Base-by-base conservation (phyloP, 2,797 vertebrate species). In the Lutjanus argentimaculatus region DNA sequence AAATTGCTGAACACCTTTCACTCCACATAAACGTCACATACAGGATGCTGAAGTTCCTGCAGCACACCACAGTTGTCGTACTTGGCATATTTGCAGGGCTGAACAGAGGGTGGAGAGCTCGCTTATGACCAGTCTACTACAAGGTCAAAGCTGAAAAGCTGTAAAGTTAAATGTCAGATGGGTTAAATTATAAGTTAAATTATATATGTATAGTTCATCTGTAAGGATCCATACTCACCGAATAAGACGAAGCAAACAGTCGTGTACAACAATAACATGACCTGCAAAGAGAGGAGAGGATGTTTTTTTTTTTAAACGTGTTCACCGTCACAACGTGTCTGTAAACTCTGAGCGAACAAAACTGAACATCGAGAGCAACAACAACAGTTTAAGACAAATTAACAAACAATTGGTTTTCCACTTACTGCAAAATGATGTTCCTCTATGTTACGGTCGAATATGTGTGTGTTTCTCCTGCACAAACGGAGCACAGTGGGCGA, bases 171-270 rank as follows among this genome's bases (percentile, higher is more conserved):
- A 64, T 2, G 10, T 15, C 10, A 48, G 9, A 52, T 0, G 2
- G 11, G 11, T 40, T 16, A 45, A 48, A 52, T 36, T 36, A 36
- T 36, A 30, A 2, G 30, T 36, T 36, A 36, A 6, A 36, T 36
- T 36, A 36, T 36, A 36, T 36, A 36, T 36, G 30, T 36, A 36
- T 14, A 36, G 48, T 51, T 52, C 9, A 13, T 58, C 21, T 58
- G 21, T 7, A 36, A n/a, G 19, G 14, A 2, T 55, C 12, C 14
- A 9, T n/a, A 77, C 80, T 77, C 74, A 82, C 80, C 80, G 6
- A 62, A 16, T n/a, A 72, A 8, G 2, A 58, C 1, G 57, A 17
- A 72, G 57, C 2, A 19, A 9, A 51, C 43, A 10, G 21, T 22
- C 11, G 36, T 0, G 42, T 0, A 67, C 0, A 72, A n/a, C 14